Percentiles rank a stretch among this genome's conserved stretches.
phyloP scores from a whole-genome alignment of 2,113 vertebrate species.

The Indicator indicator region DNA sequence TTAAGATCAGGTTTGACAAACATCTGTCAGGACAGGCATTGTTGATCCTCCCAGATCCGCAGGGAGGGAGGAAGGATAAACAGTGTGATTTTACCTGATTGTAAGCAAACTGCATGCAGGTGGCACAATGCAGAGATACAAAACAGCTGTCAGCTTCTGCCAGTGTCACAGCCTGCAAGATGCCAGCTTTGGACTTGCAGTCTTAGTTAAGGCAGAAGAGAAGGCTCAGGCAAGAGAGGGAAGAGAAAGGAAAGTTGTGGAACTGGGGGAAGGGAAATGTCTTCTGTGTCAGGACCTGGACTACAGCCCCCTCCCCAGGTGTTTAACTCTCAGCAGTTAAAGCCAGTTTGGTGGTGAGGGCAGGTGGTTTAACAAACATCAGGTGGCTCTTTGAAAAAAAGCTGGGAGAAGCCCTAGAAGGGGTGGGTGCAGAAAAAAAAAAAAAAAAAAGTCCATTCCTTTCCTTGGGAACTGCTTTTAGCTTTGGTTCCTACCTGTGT shows the following conservation, averaged over 20 bases:
- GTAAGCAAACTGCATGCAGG: neutral
- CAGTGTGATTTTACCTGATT: neutral
- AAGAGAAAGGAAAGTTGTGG: neutral
- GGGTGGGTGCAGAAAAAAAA: neutral
- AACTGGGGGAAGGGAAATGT: neutral
- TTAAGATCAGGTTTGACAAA: neutral
- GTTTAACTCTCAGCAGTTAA: neutral
- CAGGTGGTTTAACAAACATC: neutral
- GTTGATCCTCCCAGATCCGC: neutral
- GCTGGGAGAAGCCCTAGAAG: neutral
- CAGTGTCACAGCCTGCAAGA: neutral
- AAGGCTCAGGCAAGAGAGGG: neutral
- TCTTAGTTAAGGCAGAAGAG: neutral
- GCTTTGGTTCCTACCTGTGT: neutral
- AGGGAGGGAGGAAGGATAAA: neutral
- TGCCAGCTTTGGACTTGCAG: neutral
- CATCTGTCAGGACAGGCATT: neutral
- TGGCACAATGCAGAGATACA: neutral
- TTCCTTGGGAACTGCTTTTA: neutral
- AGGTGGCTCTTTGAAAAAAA: neutral
- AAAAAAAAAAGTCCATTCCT: neutral
- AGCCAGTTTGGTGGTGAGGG: neutral
- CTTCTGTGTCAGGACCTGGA: neutral
- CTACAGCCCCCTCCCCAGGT: rapidly evolving
- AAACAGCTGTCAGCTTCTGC: neutral